Evolutionary conservation across 2,797 vertebrate genomes (phyloP).

Genomic region (Tolypeutes matacus): DNA sequence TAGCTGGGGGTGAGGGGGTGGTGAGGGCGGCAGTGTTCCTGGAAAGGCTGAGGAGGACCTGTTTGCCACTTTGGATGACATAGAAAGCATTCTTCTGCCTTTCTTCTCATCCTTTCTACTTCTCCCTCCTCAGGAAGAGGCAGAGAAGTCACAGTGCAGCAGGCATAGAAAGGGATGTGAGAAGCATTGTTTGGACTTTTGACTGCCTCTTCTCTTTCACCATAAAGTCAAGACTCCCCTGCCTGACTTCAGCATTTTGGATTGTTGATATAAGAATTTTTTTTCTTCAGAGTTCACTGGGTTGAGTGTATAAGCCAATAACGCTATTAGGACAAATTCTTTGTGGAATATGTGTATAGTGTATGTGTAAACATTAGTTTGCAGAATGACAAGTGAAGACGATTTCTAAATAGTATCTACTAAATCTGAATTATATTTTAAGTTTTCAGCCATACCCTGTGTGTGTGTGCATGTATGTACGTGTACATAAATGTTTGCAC

Average conservation of each 20-base stretch:
- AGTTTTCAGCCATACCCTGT: background rate
- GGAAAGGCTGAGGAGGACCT: slow-evolving; percentile 56
- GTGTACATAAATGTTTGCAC: background rate
- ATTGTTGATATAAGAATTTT: background rate
- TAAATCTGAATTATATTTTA: background rate
- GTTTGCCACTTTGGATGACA: slow-evolving; percentile 25
- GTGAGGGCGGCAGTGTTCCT: background rate
- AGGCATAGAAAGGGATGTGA: rapidly evolving
- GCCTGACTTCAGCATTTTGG: background rate
- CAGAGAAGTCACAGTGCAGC: background rate
- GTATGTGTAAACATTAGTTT: background rate
- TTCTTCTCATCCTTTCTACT: background rate
- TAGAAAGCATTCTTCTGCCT: background rate
- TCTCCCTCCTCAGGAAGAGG: background rate
- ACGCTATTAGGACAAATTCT: background rate
- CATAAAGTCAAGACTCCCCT: background rate
- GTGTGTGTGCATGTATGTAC: no score
- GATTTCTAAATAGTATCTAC: background rate
- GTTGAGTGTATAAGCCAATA: background rate
- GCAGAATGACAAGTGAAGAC: background rate
- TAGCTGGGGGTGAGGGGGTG: background rate
- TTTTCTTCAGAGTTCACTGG: background rate
- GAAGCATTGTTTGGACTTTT: background rate
- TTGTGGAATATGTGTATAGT: background rate
- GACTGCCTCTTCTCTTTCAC: background rate